phyloP scores from a whole-genome alignment of 1,140 invertebrate genomes.

The Coenobita brevimanus region DNA sequence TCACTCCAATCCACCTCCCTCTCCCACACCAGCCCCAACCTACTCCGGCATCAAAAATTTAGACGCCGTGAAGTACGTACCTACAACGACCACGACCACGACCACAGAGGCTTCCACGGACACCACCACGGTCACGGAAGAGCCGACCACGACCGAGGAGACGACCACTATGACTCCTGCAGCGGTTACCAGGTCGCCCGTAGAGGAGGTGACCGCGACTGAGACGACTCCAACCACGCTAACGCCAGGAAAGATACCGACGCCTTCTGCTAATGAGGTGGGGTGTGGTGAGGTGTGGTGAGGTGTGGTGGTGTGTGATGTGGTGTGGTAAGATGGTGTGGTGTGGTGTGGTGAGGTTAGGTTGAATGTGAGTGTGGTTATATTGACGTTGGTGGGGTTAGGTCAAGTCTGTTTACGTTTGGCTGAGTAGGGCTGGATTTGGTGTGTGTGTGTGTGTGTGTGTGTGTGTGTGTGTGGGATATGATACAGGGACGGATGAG shows the following conservation, averaged over 20 bases:
- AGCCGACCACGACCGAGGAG: neutral
- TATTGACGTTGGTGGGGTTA: no score
- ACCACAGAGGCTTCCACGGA: neutral
- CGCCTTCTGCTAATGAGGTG: neutral
- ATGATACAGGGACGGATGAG: no score
- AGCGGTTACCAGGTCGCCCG: neutral
- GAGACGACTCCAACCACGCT: slow-evolving; percentile 23
- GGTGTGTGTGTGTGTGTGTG: no score
- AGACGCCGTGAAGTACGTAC: slow-evolving; percentile 41
- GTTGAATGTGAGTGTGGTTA: no score
- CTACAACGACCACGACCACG: slow-evolving; percentile 33
- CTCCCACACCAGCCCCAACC: slow-evolving; percentile 40
- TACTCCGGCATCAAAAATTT: slow-evolving; percentile 40
- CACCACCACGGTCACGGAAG: neutral
- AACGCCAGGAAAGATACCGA: slow-evolving; percentile 16
- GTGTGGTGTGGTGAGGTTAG: no score
- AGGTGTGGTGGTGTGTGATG: no score
- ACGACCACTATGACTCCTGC: slow-evolving; percentile 10
- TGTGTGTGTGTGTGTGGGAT: no score
- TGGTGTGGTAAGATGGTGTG: no score
- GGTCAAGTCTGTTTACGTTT: no score
- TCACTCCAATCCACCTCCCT: neutral
- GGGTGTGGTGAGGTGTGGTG: no score
- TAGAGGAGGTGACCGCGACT: neutral
- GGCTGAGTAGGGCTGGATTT: no score